Percentiles rank a stretch among this genome's conserved stretches.
Conservation (phyloP, 2,888 invertebrate species). For the Pandemis corylana region DNA sequence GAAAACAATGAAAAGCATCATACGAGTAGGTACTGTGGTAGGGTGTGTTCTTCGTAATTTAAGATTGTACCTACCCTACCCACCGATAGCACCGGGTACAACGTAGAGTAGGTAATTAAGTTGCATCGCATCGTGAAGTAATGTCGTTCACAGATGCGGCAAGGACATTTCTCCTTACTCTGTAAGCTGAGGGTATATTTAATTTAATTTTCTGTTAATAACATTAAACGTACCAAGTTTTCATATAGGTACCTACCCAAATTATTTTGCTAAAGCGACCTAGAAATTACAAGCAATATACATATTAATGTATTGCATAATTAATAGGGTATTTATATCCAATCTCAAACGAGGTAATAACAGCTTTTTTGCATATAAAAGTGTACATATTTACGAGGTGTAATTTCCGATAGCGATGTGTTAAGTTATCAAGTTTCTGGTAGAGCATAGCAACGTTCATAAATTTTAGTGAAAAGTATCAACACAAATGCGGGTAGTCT, state of each 20-base stretch:
- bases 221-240: not conserved
- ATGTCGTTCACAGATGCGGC: conserved; percentile 9
- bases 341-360: not conserved
- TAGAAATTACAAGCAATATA: not conserved
- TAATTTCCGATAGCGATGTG: conserved; percentile 5
- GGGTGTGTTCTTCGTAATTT: conserved; percentile 6
- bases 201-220: conserved; percentile 2
- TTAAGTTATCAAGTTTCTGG: conserved; percentile 29
- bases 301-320: not conserved
- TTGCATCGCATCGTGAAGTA: conserved; percentile 23
- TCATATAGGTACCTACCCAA: not conserved
- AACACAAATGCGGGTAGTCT: conserved; percentile 20
- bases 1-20: not conserved
- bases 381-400: not conserved
- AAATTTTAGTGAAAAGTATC: conserved; percentile 31
- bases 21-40: not conserved
- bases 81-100: not conserved
- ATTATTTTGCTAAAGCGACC: not conserved
- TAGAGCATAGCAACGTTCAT: conserved; percentile 9
- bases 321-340: conserved; percentile 1
- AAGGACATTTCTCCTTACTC: not conserved
- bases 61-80: not conserved
- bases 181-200: conserved; percentile 17
- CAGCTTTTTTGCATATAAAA: not conserved
- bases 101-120: conserved; percentile 24